Evolutionary conservation across 2,113 vertebrate species (phyloP).

Genomic region (Solenodon paradoxus): DNA sequence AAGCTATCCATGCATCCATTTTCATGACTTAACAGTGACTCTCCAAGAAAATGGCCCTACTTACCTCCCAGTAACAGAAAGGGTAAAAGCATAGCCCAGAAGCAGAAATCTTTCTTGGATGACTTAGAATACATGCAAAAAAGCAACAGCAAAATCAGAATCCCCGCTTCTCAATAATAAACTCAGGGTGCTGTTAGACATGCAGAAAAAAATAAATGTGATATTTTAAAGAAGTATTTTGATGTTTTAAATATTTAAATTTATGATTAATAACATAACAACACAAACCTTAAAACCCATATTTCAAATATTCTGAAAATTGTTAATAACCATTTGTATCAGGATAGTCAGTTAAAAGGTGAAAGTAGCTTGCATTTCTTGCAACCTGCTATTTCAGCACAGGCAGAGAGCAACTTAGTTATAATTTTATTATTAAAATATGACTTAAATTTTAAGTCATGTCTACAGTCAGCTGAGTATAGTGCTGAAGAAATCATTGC

Average conservation of each 20-base stretch:
- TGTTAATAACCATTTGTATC: neutral
- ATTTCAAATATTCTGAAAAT: slow-evolving; percentile 6
- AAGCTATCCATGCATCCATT: neutral
- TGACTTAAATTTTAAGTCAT: neutral
- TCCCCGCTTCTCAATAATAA: neutral
- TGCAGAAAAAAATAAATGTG: neutral
- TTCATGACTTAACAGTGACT: neutral
- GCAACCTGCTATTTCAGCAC: neutral
- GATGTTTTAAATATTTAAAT: neutral
- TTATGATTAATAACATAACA: neutral
- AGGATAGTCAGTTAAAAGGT: neutral
- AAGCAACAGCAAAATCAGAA: neutral
- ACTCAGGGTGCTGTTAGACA: neutral
- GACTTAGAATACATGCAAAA: neutral
- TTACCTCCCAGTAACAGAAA: neutral
- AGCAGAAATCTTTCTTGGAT: neutral
- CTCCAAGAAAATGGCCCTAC: neutral
- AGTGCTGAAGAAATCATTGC: neutral
- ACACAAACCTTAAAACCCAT: neutral
- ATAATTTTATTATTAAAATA: neutral
- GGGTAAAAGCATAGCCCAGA: neutral
- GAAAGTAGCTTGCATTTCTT: neutral
- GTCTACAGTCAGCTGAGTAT: neutral
- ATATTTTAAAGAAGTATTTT: neutral
- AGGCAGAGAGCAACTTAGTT: neutral